Evolutionary conservation across 2,797 vertebrate species (phyloP).

Genomic region (Sarcophilus harrisii): DNA sequence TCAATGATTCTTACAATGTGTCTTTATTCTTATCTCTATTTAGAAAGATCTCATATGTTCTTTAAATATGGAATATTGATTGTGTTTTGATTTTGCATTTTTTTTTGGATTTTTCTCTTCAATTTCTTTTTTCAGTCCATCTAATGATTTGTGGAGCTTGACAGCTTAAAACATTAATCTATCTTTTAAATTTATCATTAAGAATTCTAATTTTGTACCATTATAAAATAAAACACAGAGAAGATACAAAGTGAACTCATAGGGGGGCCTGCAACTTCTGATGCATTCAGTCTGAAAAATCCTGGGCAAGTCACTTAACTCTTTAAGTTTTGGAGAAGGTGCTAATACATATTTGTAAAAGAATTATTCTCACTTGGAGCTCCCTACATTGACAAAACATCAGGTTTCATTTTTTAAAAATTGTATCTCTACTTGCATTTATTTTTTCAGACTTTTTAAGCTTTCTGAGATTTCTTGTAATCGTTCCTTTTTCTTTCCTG

Average conservation of each 20-base stretch:
- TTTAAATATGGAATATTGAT: not conserved
- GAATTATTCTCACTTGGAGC: not conserved
- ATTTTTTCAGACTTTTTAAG: not conserved
- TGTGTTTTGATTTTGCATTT: not conserved
- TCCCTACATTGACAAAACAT: not conserved
- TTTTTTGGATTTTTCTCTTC: not conserved
- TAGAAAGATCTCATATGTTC: not conserved
- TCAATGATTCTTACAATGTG: not conserved
- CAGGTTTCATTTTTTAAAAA: not conserved
- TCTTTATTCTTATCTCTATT: not conserved
- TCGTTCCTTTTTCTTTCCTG: not conserved
- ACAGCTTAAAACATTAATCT: not conserved
- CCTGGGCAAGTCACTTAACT: not conserved
- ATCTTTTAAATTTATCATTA: not conserved
- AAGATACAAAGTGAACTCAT: not conserved
- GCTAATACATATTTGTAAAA: not conserved
- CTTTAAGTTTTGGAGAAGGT: not conserved
- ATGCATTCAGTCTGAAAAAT: not conserved
- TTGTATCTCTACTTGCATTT: not conserved
- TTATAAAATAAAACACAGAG: not conserved
- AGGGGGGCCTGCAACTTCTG: not conserved
- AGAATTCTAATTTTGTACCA: not conserved
- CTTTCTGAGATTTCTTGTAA: not conserved
- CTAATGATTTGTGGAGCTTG: not conserved
- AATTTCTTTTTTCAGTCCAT: not conserved